A percentile compares a stretch with the other conserved stretches of the same genome.
These are phyloP conservation scores for Panulirus ornatus DNA, from an alignment of 1,140 invertebrate species.

Conservation along the genomic window DNA sequence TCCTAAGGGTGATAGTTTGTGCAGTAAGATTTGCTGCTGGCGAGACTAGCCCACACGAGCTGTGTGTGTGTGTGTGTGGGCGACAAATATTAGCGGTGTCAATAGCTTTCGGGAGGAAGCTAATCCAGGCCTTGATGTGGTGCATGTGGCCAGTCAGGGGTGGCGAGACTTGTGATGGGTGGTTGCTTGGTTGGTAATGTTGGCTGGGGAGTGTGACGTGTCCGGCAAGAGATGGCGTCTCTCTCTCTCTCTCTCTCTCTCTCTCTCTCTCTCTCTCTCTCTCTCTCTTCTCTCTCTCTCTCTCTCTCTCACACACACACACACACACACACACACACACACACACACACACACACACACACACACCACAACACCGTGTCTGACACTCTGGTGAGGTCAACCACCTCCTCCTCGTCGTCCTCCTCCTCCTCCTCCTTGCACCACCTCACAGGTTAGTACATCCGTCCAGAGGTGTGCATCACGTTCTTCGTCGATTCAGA, in stretches of 20 bases:
- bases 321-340: background rate
- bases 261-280: background rate
- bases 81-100: background rate
- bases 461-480: too few relatives aligned
- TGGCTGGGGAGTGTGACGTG: background rate
- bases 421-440: background rate
- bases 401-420: background rate
- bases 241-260: background rate
- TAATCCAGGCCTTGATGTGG: background rate
- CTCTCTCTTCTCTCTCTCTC: background rate
- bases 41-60: too few relatives aligned
- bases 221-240: background rate
- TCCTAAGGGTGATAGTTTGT: too few relatives aligned
- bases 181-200: background rate
- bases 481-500: too few relatives aligned
- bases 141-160: conserved; percentile 17
- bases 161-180: background rate
- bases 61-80: background rate
- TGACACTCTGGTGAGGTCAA: background rate
- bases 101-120: background rate
- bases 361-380: too few relatives aligned
- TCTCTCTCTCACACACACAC: background rate
- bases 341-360: too few relatives aligned
- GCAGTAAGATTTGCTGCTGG: too few relatives aligned
- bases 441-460: too few relatives aligned